Evolutionary conservation across 2,888 invertebrate genomes (phyloP), one percentile per base, ranked within the genome.

Genomic region (Bedellia somnulentella): DNA sequence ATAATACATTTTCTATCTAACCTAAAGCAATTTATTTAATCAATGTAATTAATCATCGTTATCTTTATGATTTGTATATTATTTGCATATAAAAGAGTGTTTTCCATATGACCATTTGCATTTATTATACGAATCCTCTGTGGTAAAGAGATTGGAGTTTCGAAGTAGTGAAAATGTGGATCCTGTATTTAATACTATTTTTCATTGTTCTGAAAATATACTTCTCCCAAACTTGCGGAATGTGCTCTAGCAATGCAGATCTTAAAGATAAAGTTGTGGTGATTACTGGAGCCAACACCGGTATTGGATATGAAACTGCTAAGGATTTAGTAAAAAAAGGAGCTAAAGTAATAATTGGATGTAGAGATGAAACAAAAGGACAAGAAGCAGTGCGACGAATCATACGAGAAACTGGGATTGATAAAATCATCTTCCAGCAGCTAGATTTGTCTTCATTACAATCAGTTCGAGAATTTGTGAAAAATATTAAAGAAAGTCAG

Each of bases 391-490:
- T 44, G 82, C 84, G 83, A 37, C 79, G 82, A 50, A 80, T 89
- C 23, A 53, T 79, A 9, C 67, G 78, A 41, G 71, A 73, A 27
- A 83, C 86, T 0, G 81, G 81, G 29, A 87, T 87, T 48, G 58
- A 62, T 4, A 81, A 86, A 33, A 57, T 90, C 2, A 41, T 82
- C 1, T 80, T 83, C 1, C 83, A 83, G 48, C 80, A 83, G 47
- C 59, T 90, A 25, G 87, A 91, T 52, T 54, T 91, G 30, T 79
- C 86, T 4, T 87, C 86, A 0, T 78, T 85, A 36, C 77, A 81
- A 43, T 89, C 89, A 0, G 79, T 90, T 9, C 78, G 88, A 9
- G 80, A 82, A 36, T 95, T 94, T 53, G 89, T 88, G 0, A 79
- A 80, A 3, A 85, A 86, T 36, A 80, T 94, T 24, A 75, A 83